Evolutionary conservation across 2,888 invertebrate species (phyloP).

Genomic region (Apamea sordens): DNA sequence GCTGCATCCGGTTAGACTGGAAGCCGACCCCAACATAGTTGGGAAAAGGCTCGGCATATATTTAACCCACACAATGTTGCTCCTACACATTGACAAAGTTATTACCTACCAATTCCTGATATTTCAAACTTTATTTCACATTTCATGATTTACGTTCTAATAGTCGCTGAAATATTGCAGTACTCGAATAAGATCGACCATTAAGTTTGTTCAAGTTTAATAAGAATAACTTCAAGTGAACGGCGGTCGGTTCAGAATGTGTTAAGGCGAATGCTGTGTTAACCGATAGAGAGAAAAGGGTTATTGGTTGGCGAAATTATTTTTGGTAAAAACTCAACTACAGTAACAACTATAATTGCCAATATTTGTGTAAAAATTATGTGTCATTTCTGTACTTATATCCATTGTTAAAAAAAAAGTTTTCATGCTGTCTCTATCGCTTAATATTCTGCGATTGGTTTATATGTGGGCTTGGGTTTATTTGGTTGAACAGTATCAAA

Average conservation of each 20-base stretch:
- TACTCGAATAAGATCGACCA: constrained; percentile 46
- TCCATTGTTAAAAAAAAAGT: too few species aligned
- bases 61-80: background rate
- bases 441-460: too few species aligned
- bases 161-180: constrained; percentile 59
- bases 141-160: constrained; percentile 60
- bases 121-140: constrained; percentile 53
- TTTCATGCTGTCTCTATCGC: too few species aligned
- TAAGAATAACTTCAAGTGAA: constrained; percentile 59
- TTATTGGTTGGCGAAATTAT: background rate
- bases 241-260: constrained; percentile 36
- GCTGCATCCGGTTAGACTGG: too few species aligned
- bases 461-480: too few species aligned
- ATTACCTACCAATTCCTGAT: constrained; percentile 37
- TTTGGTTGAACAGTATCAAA: too few species aligned
- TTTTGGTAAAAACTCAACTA: background rate
- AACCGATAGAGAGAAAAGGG: background rate
- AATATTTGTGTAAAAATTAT: too few species aligned
- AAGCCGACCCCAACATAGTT: too few species aligned
- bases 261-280: constrained; percentile 38
- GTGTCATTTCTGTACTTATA: too few species aligned
- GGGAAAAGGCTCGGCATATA: too few species aligned
- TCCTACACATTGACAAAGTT: constrained; percentile 39
- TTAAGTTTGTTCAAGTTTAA: constrained; percentile 62
- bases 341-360: too few species aligned